Percentiles rank a stretch among this genome's conserved stretches.
These are phyloP conservation scores for Acromyrmex charruanus DNA, from an alignment of 1,140 invertebrate species.

Conservation along the genomic window DNA sequence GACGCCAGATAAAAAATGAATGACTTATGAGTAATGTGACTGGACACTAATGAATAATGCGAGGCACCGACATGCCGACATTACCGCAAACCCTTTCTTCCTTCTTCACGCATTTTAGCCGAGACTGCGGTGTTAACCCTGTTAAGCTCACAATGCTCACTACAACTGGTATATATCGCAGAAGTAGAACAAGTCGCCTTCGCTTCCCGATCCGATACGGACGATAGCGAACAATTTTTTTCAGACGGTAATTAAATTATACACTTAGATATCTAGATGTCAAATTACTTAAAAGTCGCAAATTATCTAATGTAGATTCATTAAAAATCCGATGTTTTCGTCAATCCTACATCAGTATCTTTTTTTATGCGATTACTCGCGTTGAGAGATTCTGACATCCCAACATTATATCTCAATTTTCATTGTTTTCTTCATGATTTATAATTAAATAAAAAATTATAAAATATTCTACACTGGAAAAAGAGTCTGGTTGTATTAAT, in stretches of 20 bases:
- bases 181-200: conserved; percentile 7
- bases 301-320: background rate
- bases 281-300: conserved; percentile 4
- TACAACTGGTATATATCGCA: background rate
- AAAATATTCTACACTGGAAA: too few species aligned
- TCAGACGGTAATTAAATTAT: background rate
- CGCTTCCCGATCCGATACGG: background rate
- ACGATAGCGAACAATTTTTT: background rate
- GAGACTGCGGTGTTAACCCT: conserved; percentile 43
- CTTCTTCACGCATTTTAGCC: conserved; percentile 33
- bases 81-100: conserved; percentile 31
- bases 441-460: too few species aligned
- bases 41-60: conserved; percentile 50
- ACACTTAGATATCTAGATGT: background rate
- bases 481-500: too few species aligned
- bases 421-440: too few species aligned
- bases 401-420: too few species aligned
- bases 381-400: too few species aligned
- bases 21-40: conserved; percentile 51
- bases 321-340: background rate
- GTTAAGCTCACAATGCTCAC: conserved; percentile 25
- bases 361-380: too few species aligned
- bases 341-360: too few species aligned
- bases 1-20: conserved; percentile 41
- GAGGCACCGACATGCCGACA: conserved; percentile 17